Evolutionary conservation across 2,113 vertebrate species (phyloP).

Genomic region (Varanus komodoensis): DNA sequence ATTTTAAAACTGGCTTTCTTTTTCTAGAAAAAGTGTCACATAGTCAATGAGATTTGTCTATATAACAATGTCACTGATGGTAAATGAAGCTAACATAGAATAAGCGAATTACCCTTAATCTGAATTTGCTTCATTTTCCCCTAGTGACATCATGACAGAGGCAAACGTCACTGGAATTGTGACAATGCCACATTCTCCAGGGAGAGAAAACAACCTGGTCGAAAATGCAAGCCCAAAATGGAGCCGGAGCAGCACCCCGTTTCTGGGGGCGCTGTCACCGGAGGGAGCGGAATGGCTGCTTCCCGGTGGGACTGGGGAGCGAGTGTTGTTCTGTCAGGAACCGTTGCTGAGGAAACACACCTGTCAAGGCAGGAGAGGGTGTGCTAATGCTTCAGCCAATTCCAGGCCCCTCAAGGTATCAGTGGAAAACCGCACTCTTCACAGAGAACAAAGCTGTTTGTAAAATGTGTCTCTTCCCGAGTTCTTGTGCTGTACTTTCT

Average conservation of each 20-base stretch:
- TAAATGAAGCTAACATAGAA: not conserved
- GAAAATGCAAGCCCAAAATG: not conserved
- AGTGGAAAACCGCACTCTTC: not conserved
- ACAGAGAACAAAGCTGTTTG: not conserved
- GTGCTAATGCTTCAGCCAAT: not conserved
- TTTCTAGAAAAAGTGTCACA: not conserved
- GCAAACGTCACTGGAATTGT: not conserved
- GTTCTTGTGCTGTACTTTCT: not conserved
- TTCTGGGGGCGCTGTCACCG: not conserved
- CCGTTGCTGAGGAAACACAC: not conserved
- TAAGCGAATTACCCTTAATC: not conserved
- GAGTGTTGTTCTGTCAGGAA: no score
- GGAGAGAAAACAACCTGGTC: not conserved
- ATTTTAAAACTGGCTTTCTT: not conserved
- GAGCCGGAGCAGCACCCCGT: not conserved
- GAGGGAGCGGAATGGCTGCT: not conserved
- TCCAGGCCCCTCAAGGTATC: no score
- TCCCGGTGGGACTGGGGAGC: no score
- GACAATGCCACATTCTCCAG: not conserved
- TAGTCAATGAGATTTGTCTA: not conserved
- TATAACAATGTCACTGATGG: not conserved
- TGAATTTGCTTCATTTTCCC: conserved; percentile 3
- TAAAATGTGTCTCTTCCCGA: not conserved
- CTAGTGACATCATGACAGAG: not conserved
- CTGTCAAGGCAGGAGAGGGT: not conserved